These are phyloP conservation scores for Hydrophis major DNA, from an alignment of 2,797 vertebrate genomes.

Conservation along the genomic window DNA sequence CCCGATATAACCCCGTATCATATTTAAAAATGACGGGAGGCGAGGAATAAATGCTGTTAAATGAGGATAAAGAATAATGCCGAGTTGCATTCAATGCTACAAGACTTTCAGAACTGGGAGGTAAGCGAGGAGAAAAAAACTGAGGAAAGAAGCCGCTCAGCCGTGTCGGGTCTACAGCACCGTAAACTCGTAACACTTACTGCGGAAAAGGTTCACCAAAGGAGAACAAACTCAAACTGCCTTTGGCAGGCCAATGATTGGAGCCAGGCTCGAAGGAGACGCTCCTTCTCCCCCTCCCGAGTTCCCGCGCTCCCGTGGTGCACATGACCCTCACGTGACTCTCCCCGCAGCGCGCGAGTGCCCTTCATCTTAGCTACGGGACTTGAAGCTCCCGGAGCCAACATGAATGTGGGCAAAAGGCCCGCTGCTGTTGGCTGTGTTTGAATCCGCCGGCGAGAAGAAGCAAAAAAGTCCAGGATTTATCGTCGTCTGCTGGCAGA, in stretches of 20 bases:
- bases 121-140: background rate
- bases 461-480: background rate
- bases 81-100: background rate
- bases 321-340: background rate
- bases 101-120: background rate
- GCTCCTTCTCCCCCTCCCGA: background rate
- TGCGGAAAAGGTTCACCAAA: background rate
- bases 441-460: background rate
- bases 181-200: background rate
- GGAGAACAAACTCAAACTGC: no score
- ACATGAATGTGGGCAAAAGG: slow-evolving; percentile 50
- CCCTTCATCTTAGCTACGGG: slow-evolving; percentile 49
- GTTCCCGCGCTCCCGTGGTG: background rate
- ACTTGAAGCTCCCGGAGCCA: slow-evolving; percentile 56
- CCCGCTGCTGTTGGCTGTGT: slow-evolving; percentile 9
- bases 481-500: background rate
- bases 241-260: background rate
- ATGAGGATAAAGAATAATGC: background rate
- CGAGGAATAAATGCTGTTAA: background rate
- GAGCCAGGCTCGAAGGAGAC: no score
- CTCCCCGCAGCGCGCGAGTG: background rate
- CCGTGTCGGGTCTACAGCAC: background rate
- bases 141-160: background rate
- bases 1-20: background rate
- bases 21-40: background rate